A percentile compares a stretch with the other conserved stretches of the same genome.
Evolutionary conservation across 2,113 vertebrate species (phyloP).

Genomic region (Erythrocercus mccallii): DNA sequence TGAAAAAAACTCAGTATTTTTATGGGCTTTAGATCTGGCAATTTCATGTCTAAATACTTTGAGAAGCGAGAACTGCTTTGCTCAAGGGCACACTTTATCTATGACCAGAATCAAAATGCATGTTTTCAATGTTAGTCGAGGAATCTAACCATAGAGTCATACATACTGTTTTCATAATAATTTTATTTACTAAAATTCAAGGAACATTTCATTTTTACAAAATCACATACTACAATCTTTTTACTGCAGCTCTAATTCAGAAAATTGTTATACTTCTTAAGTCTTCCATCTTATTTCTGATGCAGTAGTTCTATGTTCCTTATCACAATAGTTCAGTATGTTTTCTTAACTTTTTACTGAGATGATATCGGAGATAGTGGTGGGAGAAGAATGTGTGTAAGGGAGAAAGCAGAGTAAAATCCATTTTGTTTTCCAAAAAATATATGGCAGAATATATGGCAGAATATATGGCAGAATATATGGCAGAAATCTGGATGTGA

Average conservation of each 20-base stretch:
- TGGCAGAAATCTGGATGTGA: neutral
- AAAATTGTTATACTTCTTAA: neutral
- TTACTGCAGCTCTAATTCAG: neutral
- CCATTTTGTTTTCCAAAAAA: neutral
- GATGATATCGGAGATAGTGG: neutral
- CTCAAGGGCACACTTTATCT: neutral
- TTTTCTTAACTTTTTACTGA: neutral
- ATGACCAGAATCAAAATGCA: neutral
- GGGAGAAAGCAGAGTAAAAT: neutral
- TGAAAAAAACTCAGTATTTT: neutral
- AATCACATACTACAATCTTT: neutral
- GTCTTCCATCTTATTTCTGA: neutral
- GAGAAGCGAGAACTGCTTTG: neutral
- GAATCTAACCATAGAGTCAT: neutral
- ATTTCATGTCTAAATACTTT: neutral
- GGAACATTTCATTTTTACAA: neutral
- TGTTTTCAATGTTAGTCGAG: neutral
- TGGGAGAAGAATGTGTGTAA: neutral
- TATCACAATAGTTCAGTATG: neutral
- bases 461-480: too few species aligned
- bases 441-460: neutral
- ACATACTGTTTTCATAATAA: neutral
- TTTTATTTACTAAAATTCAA: neutral
- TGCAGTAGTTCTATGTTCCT: neutral
- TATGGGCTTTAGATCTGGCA: neutral